A percentile compares a stretch with the other conserved stretches of the same genome.
phyloP scores from a whole-genome alignment of 2,888 invertebrate species.

The Bembecia ichneumoniformis region DNA sequence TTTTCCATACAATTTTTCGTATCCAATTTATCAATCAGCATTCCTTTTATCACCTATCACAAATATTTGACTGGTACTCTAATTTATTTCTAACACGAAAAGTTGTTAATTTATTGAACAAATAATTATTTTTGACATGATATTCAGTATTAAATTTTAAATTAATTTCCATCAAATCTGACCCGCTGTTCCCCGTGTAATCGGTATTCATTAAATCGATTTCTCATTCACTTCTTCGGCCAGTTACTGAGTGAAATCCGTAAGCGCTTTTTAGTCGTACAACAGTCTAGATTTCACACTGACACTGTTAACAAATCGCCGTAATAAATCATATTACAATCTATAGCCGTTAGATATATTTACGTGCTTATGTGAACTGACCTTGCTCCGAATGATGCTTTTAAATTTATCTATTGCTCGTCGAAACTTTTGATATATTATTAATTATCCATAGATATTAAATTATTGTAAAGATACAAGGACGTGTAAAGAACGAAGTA shows the following conservation, averaged over 20 bases:
- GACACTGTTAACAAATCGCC: conserved; percentile 2
- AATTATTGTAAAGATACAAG: no score
- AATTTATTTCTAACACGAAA: no score
- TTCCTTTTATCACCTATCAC: no score
- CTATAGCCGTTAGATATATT: background rate
- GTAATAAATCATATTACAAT: background rate
- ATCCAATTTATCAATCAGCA: no score
- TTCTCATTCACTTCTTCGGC: conserved; percentile 1
- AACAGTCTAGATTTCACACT: conserved; percentile 2
- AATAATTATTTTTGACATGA: no score
- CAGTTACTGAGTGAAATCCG: background rate
- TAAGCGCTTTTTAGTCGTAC: background rate
- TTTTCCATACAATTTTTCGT: no score
- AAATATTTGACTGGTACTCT: no score
- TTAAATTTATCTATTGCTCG: background rate
- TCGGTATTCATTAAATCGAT: background rate
- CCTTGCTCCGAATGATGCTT: background rate
- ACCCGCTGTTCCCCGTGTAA: background rate
- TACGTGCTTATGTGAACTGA: background rate
- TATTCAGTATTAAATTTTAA: no score
- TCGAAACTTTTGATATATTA: no score
- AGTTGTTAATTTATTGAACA: no score
- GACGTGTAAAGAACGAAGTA: no score
- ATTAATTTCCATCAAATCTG: background rate
- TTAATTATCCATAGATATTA: no score